phyloP scores from a whole-genome alignment of 92 coral and sea anemone genomes.

The Porites evermanni region DNA sequence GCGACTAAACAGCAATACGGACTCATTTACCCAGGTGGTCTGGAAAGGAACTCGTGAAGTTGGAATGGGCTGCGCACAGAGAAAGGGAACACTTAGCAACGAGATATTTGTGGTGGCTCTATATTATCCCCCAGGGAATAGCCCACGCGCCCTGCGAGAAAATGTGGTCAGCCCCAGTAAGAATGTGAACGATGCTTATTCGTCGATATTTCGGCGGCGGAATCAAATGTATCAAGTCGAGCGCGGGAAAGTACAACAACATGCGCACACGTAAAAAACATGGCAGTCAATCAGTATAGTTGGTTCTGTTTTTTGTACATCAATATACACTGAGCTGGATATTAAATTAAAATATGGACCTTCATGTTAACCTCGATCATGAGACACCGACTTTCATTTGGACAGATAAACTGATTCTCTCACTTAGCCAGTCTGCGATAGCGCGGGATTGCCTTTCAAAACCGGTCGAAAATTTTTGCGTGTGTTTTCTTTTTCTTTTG shows the following conservation, averaged over 20 bases:
- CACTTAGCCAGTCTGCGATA: too few relatives aligned
- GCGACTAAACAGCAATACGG: conserved; percentile 87
- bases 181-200: conserved; percentile 83
- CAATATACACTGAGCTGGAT: too few relatives aligned
- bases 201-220: conserved; percentile 78
- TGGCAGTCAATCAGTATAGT: not conserved
- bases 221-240: conserved; percentile 35
- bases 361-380: too few relatives aligned
- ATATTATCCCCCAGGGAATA: conserved; percentile 93
- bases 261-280: not conserved
- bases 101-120: conserved; percentile 94
- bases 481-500: too few relatives aligned
- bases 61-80: conserved; percentile 98
- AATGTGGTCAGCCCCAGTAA: conserved; percentile 85
- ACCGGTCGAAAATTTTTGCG: too few relatives aligned
- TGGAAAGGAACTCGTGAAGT: conserved; percentile 92
- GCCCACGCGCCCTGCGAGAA: conserved; percentile 77
- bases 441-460: too few relatives aligned
- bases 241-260: not conserved
- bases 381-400: too few relatives aligned
- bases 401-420: too few relatives aligned
- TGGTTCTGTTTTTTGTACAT: not conserved
- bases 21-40: conserved; percentile 93
- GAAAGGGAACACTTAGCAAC: conserved; percentile 89
- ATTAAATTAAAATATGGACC: too few relatives aligned